Evolutionary conservation across 2,797 vertebrate species (phyloP).

Genomic region (Chiropotes sagulatus): DNA sequence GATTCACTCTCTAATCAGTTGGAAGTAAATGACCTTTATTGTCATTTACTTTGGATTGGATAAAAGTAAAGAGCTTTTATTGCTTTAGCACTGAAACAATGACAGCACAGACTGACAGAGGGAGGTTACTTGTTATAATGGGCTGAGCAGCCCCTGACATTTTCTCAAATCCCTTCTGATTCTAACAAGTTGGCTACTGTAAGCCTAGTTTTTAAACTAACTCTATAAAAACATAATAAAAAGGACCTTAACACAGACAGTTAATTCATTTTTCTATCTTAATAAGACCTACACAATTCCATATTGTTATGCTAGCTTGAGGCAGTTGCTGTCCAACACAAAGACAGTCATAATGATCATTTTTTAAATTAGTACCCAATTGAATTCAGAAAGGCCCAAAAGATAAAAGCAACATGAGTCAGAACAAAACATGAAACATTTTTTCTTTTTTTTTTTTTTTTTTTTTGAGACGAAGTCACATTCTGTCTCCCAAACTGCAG

Average conservation of each 20-base stretch:
- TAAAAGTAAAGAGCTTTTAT: constrained; percentile 64
- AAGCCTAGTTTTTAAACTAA: constrained; percentile 1
- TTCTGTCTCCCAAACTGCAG: too few relatives aligned
- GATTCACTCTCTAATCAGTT: constrained; percentile 73
- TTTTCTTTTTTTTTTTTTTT: background rate
- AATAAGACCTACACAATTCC: constrained; percentile 48
- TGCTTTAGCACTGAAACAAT: constrained; percentile 22
- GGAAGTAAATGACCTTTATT: constrained; percentile 67
- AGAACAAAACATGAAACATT: background rate
- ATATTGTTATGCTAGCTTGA: background rate
- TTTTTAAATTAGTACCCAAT: constrained; percentile 21
- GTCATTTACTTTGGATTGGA: constrained; percentile 60
- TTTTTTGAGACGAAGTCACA: too few relatives aligned
- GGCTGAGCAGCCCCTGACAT: constrained; percentile 17
- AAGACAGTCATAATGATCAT: background rate
- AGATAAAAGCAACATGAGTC: background rate
- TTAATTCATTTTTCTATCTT: constrained; percentile 48
- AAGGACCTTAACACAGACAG: background rate
- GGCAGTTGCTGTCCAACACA: constrained; percentile 10
- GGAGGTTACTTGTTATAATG: background rate
- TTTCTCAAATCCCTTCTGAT: constrained; percentile 6
- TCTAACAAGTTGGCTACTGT: constrained; percentile 23
- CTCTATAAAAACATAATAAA: constrained; percentile 32
- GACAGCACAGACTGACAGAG: background rate
- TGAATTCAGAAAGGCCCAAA: background rate